Base-by-base conservation (phyloP, 2,113 vertebrate genomes). In the Albula glossodonta region DNA sequence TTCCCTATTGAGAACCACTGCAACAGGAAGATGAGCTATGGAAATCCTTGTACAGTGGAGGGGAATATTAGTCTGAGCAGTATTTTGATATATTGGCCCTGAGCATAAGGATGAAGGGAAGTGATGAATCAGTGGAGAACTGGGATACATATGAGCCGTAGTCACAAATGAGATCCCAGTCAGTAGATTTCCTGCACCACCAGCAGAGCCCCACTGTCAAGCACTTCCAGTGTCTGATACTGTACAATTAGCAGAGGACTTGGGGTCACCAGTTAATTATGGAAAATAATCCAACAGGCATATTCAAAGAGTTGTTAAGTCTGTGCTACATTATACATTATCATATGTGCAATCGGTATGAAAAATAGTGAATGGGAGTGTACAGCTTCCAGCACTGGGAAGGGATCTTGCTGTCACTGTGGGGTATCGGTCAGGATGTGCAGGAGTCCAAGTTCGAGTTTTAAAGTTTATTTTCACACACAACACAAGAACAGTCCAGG, bases 131-230 rank as follows among this genome's bases (percentile, higher is more conserved):
- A n/a, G n/a, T n/a, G n/a, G n/a, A n/a, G n/a, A n/a, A n/a, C n/a
- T n/a, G n/a, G n/a, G n/a, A n/a, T n/a, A n/a, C n/a, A n/a, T n/a
- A n/a, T n/a, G n/a, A n/a, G n/a, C n/a, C n/a, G n/a, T n/a, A n/a
- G n/a, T n/a, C 78, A 48, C 78, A 80, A 80, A 80, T 80, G 70
- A 74, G 70, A 49, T 19, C 3, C 78, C 78, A 50, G 78, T 31
- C 50, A 80, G 48, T 80, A 49, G 41, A 80, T 80, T 10, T 9
- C 31, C 70, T 74, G 22, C 70, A 7, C 22, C 70, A 22, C 70
- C 70, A 31, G 70, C 31, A 11, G n/a, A 31, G 70, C 31, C 8
- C 8, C 70, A 31, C n/a, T 74, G n/a, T 74, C 70, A 74, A n/a
- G 70, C n/a, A 10, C 25, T 5, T 74, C 31, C 31, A 74, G 70